Percentiles rank a stretch among this genome's conserved stretches.
These are phyloP conservation scores for Poeciliopsis presidionis DNA, from an alignment of 2,797 vertebrate genomes.

Conservation along the genomic window DNA sequence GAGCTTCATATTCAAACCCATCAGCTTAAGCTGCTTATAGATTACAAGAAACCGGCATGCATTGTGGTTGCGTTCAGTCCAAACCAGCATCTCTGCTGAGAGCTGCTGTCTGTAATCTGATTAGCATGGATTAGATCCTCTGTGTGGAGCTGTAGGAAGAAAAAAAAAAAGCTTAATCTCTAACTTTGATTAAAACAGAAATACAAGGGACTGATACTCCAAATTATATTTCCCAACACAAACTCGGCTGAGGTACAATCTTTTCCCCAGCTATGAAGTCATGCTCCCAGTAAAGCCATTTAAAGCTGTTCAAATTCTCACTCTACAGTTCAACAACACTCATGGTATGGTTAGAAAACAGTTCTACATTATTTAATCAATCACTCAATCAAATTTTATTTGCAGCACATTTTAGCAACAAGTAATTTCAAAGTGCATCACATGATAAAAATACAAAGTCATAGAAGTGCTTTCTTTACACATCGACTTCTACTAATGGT, in stretches of 20 bases:
- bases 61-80: slow-evolving; percentile 57
- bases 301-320: not conserved
- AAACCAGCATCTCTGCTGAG: slow-evolving; percentile 33
- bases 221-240: slow-evolving; percentile 35
- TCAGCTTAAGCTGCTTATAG: slow-evolving; percentile 17
- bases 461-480: too few relatives aligned
- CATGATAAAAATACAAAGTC: too few relatives aligned
- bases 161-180: slow-evolving; percentile 42
- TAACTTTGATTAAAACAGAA: slow-evolving; percentile 49
- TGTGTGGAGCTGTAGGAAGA: slow-evolving; percentile 29
- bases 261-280: not conserved
- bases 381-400: too few relatives aligned
- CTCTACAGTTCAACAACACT: not conserved
- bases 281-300: not conserved
- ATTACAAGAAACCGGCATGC: slow-evolving; percentile 30
- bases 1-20: slow-evolving; percentile 42
- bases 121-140: slow-evolving; percentile 61
- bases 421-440: too few relatives aligned
- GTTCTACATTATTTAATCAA: too few relatives aligned
- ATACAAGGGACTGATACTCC: slow-evolving; percentile 12
- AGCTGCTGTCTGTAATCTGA: slow-evolving; percentile 62
- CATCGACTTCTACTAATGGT: not conserved
- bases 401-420: too few relatives aligned
- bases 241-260: not conserved
- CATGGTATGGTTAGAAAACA: not conserved